Percentiles rank a stretch among this genome's conserved stretches.
Conservation (phyloP, 2,888 invertebrate genomes). For the Eupithecia exiguata region DNA sequence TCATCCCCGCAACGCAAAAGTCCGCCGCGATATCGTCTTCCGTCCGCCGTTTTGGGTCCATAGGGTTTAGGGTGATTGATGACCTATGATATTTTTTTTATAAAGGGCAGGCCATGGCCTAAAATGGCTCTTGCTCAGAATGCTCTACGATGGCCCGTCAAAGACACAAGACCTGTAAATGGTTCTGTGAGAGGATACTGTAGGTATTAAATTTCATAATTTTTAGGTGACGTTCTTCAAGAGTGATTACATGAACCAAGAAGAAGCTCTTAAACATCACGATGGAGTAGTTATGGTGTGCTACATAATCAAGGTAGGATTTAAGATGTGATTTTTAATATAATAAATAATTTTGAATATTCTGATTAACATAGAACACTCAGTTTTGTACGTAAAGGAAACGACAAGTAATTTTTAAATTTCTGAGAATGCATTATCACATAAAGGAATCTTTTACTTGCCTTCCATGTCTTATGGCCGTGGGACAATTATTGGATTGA, state of each 20-base stretch:
- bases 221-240: conserved; percentile 80
- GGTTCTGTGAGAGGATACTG: not conserved
- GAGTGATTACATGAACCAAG: conserved; percentile 84
- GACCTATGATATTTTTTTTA: too few relatives aligned
- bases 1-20: not conserved
- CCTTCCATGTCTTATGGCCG: too few relatives aligned
- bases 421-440: too few relatives aligned
- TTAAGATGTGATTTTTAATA: not conserved
- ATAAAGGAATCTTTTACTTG: too few relatives aligned
- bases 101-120: too few relatives aligned
- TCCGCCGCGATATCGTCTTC: not conserved
- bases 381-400: too few relatives aligned
- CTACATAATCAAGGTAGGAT: conserved; percentile 84
- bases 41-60: too few relatives aligned
- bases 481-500: too few relatives aligned
- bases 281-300: conserved; percentile 85
- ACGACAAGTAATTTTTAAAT: too few relatives aligned
- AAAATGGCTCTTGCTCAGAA: not conserved
- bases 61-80: too few relatives aligned
- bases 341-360: not conserved
- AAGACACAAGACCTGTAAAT: not conserved
- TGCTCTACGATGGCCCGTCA: not conserved
- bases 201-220: not conserved
- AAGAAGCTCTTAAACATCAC: conserved; percentile 83
- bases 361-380: too few relatives aligned